Conservation (phyloP, 2,113 vertebrate genomes). For the Oryzias woworae region DNA sequence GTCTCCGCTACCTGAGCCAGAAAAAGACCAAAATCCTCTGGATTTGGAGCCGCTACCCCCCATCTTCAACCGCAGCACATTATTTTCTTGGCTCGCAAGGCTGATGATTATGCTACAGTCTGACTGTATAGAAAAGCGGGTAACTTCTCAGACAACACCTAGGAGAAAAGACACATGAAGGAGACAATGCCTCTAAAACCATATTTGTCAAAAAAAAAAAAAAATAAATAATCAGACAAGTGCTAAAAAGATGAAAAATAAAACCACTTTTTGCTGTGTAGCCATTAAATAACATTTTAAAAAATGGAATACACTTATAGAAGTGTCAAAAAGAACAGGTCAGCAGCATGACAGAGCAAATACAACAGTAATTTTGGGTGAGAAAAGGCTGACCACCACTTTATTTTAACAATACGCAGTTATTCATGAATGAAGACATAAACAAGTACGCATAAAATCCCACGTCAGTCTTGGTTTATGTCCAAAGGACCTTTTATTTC, state of each 20-base stretch:
- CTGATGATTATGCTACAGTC: slow-evolving; percentile 46
- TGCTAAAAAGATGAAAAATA: no score
- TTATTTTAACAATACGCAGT: neutral
- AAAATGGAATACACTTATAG: neutral
- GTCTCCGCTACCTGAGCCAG: slow-evolving; percentile 78
- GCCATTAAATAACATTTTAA: neutral
- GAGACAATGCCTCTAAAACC: neutral
- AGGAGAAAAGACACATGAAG: slow-evolving; percentile 16
- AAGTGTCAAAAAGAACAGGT: slow-evolving; percentile 7
- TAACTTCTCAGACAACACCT: slow-evolving; percentile 27
- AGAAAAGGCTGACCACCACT: neutral
- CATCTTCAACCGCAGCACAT: slow-evolving; percentile 87
- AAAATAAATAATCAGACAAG: no score
- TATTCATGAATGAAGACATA: neutral
- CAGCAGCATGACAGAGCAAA: slow-evolving; percentile 25
- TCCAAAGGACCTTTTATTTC: neutral
- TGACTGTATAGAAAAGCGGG: slow-evolving; percentile 27
- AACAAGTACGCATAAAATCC: neutral
- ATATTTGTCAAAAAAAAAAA: neutral
- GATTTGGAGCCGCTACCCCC: slow-evolving; percentile 90
- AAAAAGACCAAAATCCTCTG: slow-evolving; percentile 91
- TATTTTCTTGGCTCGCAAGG: slow-evolving; percentile 69
- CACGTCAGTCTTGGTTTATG: neutral
- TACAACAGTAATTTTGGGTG: neutral
- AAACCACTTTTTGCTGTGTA: neutral